Evolutionary conservation across 2,797 vertebrate genomes (phyloP), one percentile per base, ranked within the genome.

Genomic region (Sitta carolinensis): DNA sequence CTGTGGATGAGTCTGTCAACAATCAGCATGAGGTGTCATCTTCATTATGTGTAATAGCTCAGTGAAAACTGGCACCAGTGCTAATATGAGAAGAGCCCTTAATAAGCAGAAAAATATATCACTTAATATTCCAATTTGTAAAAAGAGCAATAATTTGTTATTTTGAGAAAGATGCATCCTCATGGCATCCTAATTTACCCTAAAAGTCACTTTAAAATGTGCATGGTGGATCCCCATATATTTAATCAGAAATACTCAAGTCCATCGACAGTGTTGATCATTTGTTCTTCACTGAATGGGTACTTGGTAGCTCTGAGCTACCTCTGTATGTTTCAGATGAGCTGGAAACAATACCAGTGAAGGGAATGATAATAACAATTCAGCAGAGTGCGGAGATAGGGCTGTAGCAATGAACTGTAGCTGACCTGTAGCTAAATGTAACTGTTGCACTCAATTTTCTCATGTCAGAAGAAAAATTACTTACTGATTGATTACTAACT

Each of bases 401-500:
- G 16, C 43, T 68, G 34, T 29, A 66, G 40, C 0, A 2, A 34
- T 87, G 84, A 90, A 77, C 81, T 83, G 50, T 26, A 58, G 36
- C 40, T 95, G 93, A 89, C 90, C 66, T 83, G 26, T 21, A 29
- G 66, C 43, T 85, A 87, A 83, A 80, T 17, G 4, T 29, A 63
- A 62, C 18, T 8, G 20, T 14, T 10, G 12, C 62, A 52, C 9
- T 34, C 6, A 58, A 63, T 93, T 91, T 93, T 95, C 63, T 92
- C 48, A 30, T 58, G 38, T 57, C 48, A 63, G 73, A 89, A 80
- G 58, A 48, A 87, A 89, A 79, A 89, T 90, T 82, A 45, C 45
- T 23, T 19, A n/a, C 22, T 81, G 69, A 78, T 59, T 67, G 82
- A 88, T 87, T 63, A 55, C 43, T 32, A 22, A 57, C 32, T 70